Conservation (phyloP, 2,113 vertebrate genomes). For the Malurus elegans region DNA sequence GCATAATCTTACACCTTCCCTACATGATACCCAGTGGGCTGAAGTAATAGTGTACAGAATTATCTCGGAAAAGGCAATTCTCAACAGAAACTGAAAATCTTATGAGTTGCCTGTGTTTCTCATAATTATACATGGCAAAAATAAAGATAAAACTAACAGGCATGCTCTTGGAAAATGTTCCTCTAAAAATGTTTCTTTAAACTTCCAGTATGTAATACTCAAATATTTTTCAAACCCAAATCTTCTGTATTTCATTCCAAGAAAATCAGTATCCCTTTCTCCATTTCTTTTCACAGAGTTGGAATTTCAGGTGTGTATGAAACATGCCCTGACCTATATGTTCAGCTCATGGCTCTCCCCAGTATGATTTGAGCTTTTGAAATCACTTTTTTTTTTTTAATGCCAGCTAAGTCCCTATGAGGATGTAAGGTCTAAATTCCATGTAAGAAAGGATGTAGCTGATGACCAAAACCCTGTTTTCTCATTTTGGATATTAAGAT, state of each 20-base stretch:
- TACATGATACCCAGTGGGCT: slow-evolving; percentile 41
- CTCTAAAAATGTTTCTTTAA: background rate
- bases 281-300: background rate
- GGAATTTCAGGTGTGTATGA: background rate
- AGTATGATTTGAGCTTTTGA: background rate
- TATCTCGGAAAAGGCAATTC: slow-evolving; percentile 45
- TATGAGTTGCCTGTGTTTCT: background rate
- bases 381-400: background rate
- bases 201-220: background rate
- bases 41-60: slow-evolving; percentile 30
- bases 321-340: background rate
- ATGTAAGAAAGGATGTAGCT: background rate
- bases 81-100: slow-evolving; percentile 27
- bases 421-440: background rate
- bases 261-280: background rate
- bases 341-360: background rate
- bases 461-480: background rate
- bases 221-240: background rate
- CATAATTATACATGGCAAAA: slow-evolving; percentile 3
- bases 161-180: background rate
- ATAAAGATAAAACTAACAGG: background rate
- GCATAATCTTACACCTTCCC: slow-evolving; percentile 41
- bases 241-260: background rate
- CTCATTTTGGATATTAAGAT: background rate
- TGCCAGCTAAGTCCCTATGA: background rate